A percentile compares a stretch with the other conserved stretches of the same genome.
phyloP scores from a whole-genome alignment of 2,888 invertebrate genomes.

The Eristalis tenax region DNA sequence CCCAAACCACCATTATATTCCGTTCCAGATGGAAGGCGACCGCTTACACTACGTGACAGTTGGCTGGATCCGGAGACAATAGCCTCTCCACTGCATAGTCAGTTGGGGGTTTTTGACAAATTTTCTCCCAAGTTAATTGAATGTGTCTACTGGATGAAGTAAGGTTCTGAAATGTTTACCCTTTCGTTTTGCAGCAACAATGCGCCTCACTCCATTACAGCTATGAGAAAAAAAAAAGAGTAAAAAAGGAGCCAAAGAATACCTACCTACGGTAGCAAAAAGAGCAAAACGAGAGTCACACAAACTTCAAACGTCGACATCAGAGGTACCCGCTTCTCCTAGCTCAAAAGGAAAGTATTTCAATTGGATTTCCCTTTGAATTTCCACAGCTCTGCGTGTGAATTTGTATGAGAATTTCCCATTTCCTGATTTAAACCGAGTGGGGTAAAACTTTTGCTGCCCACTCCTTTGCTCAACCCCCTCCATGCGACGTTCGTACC shows the following conservation, averaged over 20 bases:
- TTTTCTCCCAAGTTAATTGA: neutral
- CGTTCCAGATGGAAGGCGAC: constrained; percentile 9
- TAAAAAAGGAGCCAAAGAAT: neutral
- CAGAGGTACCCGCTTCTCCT: constrained; percentile 39
- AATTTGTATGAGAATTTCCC: constrained; percentile 57
- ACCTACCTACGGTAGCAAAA: neutral
- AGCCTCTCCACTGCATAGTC: neutral
- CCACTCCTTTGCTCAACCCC: neutral
- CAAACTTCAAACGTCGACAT: constrained; percentile 46
- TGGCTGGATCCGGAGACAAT: constrained; percentile 24
- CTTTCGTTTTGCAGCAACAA: constrained; percentile 17
- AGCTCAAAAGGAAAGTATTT: constrained; percentile 43
- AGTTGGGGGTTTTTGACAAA: neutral
- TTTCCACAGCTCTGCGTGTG: constrained; percentile 64
- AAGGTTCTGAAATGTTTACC: constrained; percentile 29
- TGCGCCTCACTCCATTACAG: neutral
- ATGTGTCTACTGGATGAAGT: neutral
- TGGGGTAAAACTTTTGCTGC: neutral
- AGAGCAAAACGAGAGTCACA: neutral
- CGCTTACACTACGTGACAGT: constrained; percentile 39
- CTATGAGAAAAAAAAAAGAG: neutral
- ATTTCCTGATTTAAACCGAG: constrained; percentile 39
- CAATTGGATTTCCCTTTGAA: constrained; percentile 60
- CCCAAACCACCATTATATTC: constrained; percentile 28
- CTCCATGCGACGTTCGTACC: neutral